Evolutionary conservation across 2,888 invertebrate genomes (phyloP), one percentile per base, ranked within the genome.

Genomic region (Tetrapedia diversipes): DNA sequence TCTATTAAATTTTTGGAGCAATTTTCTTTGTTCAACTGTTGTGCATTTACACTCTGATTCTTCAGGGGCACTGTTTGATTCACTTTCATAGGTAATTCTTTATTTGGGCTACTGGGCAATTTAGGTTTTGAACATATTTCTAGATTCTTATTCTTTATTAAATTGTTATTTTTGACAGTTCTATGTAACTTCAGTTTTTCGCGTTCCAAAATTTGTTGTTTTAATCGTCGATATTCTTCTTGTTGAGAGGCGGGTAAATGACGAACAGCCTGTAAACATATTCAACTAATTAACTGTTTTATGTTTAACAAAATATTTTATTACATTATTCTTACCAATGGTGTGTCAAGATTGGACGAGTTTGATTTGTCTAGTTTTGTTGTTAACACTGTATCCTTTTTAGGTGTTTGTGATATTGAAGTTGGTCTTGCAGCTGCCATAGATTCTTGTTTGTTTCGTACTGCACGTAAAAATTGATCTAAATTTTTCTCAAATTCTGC

Each of bases 181-280:
- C 80, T 81, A n/a, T 84, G 83, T 37, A 86, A 54, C 54, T 87
- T 89, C 32, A 86, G 68, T 57, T 87, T 88, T 77, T 91, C 91
- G 1, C 88, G 89, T 77, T 92, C 90, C 8, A 89, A 57, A 34
- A 92, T 90, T 72, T 91, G 87, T 57, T 90, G 90, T 63, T 92
- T 92, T 27, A 92, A 72, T 27, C 92, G 90, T 24, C 90, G 90
- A 75, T 92, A 92, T 68, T 92, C 92, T 77, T 91, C 91, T 85
- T 92, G 92, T 49, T 90, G 90, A 2, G 92, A 90, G 27, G 87
- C 89, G 32, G 92, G 89, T 41, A 92, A 82, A 83, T 92, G 92
- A 47, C 90, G 90, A 29, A 92, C 91, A 43, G 91, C 92, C 92
- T 92, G 77, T 27, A 86, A 89, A 75, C 75, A 61, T 29, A 53